Evolutionary conservation across 2,113 vertebrate genomes (phyloP), one percentile per base, ranked within the genome.

Genomic region (Scopus umbretta): DNA sequence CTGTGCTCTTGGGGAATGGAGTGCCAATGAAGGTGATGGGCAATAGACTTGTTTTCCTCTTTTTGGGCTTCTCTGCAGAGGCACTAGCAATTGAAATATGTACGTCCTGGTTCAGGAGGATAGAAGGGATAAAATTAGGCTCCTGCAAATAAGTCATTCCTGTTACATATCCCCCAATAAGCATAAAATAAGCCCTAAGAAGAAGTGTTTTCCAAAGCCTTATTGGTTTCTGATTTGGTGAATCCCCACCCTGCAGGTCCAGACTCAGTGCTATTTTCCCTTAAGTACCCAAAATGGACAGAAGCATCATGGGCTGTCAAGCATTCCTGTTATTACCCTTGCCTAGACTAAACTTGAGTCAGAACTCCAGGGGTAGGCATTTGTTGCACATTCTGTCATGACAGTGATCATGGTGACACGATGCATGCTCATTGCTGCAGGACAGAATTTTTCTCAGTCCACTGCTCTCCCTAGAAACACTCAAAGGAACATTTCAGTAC

Each of bases 371-470:
- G 88, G 25, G 94, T 10, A 88, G 53, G 4, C 36, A n/a, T 78
- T 75, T 56, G 62, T 47, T 49, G 83, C 72, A 55, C 66, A 78
- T 67, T 84, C 88, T 83, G 66, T 38, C 62, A 34, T n/a, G 72
- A 66, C 0, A 11, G 45, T n/a, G 76, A 19, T 43, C 74, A 42
- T 0, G 3, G 62, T 58, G 81, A 91, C 53, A 68, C 1, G 11
- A 68, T 66, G 36, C 40, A 45, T 1, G 45, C 45, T 80, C n/a
- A 8, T 4, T 7, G 66, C 93, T 88, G 34, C 75, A 82, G 87
- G 92, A 87, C 81, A 96, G 84, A 58, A 70, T 95, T 96, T 85
- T 88, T 59, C 80, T 85, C 78, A 72, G 70, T 76, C 89, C 91
- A 2, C 36, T 85, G 84, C 87, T 93, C 93, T 96, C 89, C 56